Conservation (phyloP, 1,140 invertebrate genomes). For the Caerostris extrusa region DNA sequence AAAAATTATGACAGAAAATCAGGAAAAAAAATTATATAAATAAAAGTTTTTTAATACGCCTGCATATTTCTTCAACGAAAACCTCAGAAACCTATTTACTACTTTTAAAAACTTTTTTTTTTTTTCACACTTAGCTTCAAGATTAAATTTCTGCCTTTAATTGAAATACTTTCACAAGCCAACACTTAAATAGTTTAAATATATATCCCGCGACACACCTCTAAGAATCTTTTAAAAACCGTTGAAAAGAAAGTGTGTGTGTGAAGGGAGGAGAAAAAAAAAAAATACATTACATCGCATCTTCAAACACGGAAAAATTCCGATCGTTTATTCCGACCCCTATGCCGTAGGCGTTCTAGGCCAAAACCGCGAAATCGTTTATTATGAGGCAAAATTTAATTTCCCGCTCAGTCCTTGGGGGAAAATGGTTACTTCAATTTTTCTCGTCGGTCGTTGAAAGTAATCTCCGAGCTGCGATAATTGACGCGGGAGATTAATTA, state of each 20-base stretch:
- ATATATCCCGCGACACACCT: constrained; percentile 19
- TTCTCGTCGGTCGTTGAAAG: constrained; percentile 21
- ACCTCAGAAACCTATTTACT: too few relatives aligned
- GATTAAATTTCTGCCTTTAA: neutral
- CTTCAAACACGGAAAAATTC: constrained; percentile 40
- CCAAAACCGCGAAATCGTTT: constrained; percentile 56
- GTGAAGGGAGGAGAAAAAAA: neutral
- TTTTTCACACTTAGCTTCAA: neutral
- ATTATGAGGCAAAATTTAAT: constrained; percentile 50
- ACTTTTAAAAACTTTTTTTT: neutral
- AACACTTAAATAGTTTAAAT: constrained; percentile 24
- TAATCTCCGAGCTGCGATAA: constrained; percentile 57
- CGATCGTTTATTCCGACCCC: constrained; percentile 36
- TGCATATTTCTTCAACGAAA: too few relatives aligned
- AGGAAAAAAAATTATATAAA: too few relatives aligned
- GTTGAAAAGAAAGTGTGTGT: too few relatives aligned
- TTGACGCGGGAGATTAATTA: constrained; percentile 60
- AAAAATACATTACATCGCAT: neutral
- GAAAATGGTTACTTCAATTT: neutral
- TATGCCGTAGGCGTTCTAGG: constrained; percentile 17
- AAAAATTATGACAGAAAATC: too few relatives aligned
- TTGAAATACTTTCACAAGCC: constrained; percentile 30
- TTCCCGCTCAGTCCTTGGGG: constrained; percentile 13
- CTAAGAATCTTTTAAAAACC: neutral
- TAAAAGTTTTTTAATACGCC: too few relatives aligned